Percentiles rank a stretch among this genome's conserved stretches.
Conservation (phyloP, 2,797 vertebrate genomes). For the Sebastes aleutianus region DNA sequence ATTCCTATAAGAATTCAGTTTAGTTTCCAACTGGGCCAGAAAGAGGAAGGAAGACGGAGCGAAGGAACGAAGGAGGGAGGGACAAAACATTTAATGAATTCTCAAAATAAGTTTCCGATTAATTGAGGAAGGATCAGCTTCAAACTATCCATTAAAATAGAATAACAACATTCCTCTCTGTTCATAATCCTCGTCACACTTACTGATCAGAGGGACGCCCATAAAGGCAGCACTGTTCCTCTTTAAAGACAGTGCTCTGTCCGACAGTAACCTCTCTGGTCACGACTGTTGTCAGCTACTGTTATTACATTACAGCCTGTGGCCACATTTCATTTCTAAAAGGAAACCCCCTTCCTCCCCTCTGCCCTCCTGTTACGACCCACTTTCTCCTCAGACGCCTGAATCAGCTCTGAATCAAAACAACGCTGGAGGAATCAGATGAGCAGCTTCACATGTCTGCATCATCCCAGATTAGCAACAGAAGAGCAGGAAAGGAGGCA, state of each 20-base stretch:
- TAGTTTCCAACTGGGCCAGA: neutral
- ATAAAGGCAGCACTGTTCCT: neutral
- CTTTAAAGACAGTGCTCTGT: conserved; percentile 14
- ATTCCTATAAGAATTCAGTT: neutral
- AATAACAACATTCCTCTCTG: neutral
- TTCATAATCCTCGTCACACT: neutral
- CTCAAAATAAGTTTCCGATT: neutral
- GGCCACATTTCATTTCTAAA: conserved; percentile 35
- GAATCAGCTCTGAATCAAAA: neutral
- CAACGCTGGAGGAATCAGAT: neutral
- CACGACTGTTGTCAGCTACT: conserved; percentile 41
- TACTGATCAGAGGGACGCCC: neutral
- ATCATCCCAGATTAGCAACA: neutral
- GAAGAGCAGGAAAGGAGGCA: conserved; percentile 4
- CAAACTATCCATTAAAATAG: neutral
- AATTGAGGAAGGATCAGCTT: neutral
- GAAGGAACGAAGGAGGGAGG: neutral
- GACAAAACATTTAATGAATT: neutral
- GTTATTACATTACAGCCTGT: conserved; percentile 37
- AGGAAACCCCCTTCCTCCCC: conserved; percentile 3
- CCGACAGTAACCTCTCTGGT: conserved; percentile 48
- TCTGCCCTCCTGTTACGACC: neutral
- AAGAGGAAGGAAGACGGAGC: neutral
- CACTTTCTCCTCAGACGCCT: neutral
- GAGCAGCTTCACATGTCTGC: neutral